These are phyloP conservation scores for Laticauda colubrina DNA, from an alignment of 2,113 vertebrate species.

Conservation along the genomic window DNA sequence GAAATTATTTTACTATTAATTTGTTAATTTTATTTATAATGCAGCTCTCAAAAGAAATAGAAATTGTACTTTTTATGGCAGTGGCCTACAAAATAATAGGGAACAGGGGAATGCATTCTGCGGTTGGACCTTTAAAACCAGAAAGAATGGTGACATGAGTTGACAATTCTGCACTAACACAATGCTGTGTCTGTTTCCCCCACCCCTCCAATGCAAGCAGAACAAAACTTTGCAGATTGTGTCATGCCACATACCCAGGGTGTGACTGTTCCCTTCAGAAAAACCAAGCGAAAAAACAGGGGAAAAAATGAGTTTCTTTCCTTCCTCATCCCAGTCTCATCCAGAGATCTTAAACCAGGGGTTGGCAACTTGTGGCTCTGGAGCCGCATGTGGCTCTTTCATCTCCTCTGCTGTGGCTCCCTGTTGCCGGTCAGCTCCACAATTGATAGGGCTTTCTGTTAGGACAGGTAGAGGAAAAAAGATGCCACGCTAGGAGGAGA, in stretches of 20 bases:
- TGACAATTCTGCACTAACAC: not conserved
- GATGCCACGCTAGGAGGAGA: too few relatives aligned
- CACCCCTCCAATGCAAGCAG: rapidly evolving
- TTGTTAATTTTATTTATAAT: not conserved
- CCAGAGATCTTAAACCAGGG: not conserved
- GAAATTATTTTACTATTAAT: not conserved
- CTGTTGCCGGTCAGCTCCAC: too few relatives aligned
- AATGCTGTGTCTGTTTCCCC: not conserved
- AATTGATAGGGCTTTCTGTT: too few relatives aligned
- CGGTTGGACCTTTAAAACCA: not conserved
- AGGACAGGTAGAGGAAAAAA: too few relatives aligned
- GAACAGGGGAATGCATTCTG: not conserved
- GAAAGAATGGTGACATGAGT: not conserved
- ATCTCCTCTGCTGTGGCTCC: too few relatives aligned
- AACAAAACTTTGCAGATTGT: not conserved
- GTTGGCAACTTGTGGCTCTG: too few relatives aligned
- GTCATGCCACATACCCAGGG: not conserved
- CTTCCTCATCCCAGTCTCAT: not conserved
- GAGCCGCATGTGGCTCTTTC: too few relatives aligned
- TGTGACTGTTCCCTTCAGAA: not conserved
- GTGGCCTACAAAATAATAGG: not conserved
- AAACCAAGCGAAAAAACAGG: not conserved
- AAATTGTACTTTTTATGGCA: not conserved
- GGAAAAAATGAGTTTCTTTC: not conserved
- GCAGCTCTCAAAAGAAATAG: not conserved